Evolutionary conservation across 2,113 vertebrate species (phyloP), one percentile per base, ranked within the genome.

Genomic region (Eonycteris spelaea): DNA sequence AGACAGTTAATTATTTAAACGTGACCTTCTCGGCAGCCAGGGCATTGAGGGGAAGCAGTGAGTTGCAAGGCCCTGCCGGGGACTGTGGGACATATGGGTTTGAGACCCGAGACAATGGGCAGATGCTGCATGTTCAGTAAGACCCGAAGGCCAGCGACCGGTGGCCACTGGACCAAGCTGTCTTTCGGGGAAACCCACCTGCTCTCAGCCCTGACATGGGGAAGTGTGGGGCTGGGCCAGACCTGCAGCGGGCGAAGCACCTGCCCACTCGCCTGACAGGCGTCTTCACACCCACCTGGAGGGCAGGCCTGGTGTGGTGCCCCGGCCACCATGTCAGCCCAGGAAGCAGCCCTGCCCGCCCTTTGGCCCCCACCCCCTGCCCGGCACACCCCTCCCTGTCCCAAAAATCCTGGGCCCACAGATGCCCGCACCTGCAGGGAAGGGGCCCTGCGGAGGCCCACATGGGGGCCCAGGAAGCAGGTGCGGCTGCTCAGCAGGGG

Each of bases 1-100:
- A 61, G 80, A 61, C 28, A 35, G 21, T 68, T 71, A 80, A 89
- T 94, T 73, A 90, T 83, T 90, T 92, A 90, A 86, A 78, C 86
- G 85, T 67, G 88, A 91, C 43, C 74, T 89, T 88, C 68, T 70
- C 65, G 57, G 28, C 7, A 94, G 70, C 30, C 83, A 73, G n/a
- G 19, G 28, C 53, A 82, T 67, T 86, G 48, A 8, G 28, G 33
- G 57, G 94, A 71, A 67, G 57, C 82, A 51, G 24, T 75, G 26
- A n/a, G 35, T 53, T 43, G 30, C 38, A 63, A 35, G 86, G 43
- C 13, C 40, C 79, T 45, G 45, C 45, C 12, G 45, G 45, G 45
- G 45, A 45, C 45, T 11, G 88, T 28, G 88, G 95, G 89, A 21
- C 26, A 26, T 40, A 68, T 53, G 80, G 53, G 43, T 53, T 90